phyloP scores from a whole-genome alignment of 92 coral and sea anemone genomes.

The Epizoanthus scotinus region DNA sequence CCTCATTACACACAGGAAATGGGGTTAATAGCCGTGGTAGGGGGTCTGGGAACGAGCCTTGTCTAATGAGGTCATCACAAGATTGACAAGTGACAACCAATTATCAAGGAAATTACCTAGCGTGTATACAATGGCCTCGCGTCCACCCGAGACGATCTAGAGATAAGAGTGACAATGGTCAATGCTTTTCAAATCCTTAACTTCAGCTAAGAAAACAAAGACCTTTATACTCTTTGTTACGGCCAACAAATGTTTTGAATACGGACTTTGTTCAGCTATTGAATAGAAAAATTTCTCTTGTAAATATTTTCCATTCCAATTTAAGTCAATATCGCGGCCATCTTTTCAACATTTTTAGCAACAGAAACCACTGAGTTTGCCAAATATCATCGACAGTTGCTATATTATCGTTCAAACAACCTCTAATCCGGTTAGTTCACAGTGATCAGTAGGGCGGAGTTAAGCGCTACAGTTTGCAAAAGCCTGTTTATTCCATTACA shows the following conservation, averaged over 20 bases:
- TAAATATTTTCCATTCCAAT: constrained; percentile 90
- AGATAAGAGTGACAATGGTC: constrained; percentile 80
- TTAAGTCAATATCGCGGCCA: constrained; percentile 79
- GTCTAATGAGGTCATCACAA: constrained; percentile 72
- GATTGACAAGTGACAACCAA: constrained; percentile 70
- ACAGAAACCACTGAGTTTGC: constrained; percentile 50
- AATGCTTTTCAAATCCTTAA: constrained; percentile 86
- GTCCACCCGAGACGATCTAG: constrained; percentile 73
- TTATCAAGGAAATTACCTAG: constrained; percentile 79
- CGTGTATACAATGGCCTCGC: constrained; percentile 58
- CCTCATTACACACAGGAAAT: constrained; percentile 59
- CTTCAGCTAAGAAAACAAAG: constrained; percentile 88
- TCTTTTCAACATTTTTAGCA: constrained; percentile 54
- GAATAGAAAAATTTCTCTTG: constrained; percentile 76
- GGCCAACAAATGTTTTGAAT: constrained; percentile 79
- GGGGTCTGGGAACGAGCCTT: constrained; percentile 69
- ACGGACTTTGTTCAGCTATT: constrained; percentile 79
- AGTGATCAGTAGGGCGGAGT: constrained; percentile 88
- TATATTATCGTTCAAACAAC: constrained; percentile 44
- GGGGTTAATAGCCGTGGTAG: constrained; percentile 42
- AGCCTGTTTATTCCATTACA: constrained; percentile 74
- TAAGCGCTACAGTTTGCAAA: constrained; percentile 69
- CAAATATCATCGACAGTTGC: constrained; percentile 40
- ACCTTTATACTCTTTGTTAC: constrained; percentile 74
- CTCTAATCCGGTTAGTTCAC: constrained; percentile 59